Evolutionary conservation across 2,113 vertebrate species (phyloP), one percentile per base, ranked within the genome.

Genomic region (Oryzias melastigma): DNA sequence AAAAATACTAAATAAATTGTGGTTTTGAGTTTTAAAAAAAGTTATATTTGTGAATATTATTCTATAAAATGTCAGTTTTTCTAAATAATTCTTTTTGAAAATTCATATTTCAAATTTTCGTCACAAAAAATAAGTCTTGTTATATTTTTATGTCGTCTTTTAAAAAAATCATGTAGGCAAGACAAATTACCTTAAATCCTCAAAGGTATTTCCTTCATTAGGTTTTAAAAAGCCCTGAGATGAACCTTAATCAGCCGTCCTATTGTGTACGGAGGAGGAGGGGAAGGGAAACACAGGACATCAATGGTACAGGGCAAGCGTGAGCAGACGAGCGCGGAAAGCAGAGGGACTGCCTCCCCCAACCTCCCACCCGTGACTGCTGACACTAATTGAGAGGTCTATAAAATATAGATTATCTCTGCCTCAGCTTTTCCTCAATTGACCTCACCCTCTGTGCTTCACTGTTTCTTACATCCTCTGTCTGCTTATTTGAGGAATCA

Each of bases 391-490:
- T 91, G 87, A 91, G 81, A 84, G 81, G 51, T 74, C 69, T 65
- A 88, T 91, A 81, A 90, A 91, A 88, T 87, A 91, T 90, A 87
- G 78, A 91, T 91, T 80, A 88, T 82, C 64, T 79, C 77, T 71
- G 76, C 57, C 61, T 74, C 81, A 71, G 60, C 71, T 64, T 58
- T 50, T 45, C 57, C 55, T 50, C 29, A 17, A 53, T 50, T 42
- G 54, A 57, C 17, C 57, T 44, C 61, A 42, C 14, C 41, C 53
- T 56, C 53, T 53, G 24, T 43, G 25, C 63, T 78, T 41, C 25
- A 35, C 63, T 58, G 41, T 66, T 71, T 62, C 66, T 63, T 59
- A 52, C 48, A 25, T 77, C 77, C 66, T 73, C 71, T 22, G 61
- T 73, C 58, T 70, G 77, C 58, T 69, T 80, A 75, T 85, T 71